Base-by-base conservation (phyloP, 1,140 invertebrate species). In the Planococcus citri region DNA sequence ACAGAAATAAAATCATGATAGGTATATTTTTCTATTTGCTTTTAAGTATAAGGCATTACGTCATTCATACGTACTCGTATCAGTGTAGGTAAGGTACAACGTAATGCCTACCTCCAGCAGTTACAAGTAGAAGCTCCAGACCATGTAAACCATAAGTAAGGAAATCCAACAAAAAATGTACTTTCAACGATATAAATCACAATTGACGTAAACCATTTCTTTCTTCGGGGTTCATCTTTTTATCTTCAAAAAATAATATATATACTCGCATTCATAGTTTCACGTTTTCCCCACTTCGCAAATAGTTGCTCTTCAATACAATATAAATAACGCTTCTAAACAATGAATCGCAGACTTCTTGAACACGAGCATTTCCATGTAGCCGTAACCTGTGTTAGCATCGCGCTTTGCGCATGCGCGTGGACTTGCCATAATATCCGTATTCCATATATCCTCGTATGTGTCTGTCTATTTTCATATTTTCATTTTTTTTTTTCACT, bases 211-310 rank as follows among this genome's bases (percentile, higher is more conserved):
- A 64, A 64, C 60, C 60, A 64, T 64, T 64, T 64, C 60, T 64
- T 27, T 64, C 60, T 27, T 64, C 60, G 60, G 17, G 24, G 60
- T 64, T 64, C 60, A 64, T 64, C 60, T 64, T 64, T 64, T 25
- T 64, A 64, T 64, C 60, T 64, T 64, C 60, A 64, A 64, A 64
- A n/a, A 64, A 64, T 64, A 64, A 64, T 64, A 64, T 51, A 51
- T 51, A 64, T 64, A 64, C 60, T 64, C 60, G 60, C 25, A 64
- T 64, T 64, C 25, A 64, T 64, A 64, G 60, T 64, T 64, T 27
- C 25, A 64, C 60, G 60, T 27, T 64, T 64, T 64, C 25, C 60
- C 60, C 60, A 64, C 25, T 64, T 64, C 25, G 60, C 60, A 27
- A 64, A 64, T 64, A 64, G 60, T 24, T 21, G 60, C 25, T 64